Conservation (phyloP, 2,888 invertebrate species). For the Laothoe populi region DNA sequence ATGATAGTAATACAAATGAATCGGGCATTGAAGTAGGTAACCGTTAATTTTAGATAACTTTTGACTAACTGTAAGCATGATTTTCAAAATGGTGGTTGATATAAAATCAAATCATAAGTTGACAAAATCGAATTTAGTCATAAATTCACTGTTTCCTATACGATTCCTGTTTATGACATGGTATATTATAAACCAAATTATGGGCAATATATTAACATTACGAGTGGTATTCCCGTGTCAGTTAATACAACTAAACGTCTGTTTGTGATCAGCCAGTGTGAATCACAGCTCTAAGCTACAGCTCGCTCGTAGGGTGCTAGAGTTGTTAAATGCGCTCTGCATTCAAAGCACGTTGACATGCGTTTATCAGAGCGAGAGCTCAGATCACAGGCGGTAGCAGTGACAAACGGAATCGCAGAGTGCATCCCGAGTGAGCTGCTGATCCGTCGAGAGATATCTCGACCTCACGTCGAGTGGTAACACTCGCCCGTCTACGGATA, state of each 20-base stretch:
- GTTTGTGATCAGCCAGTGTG: constrained; percentile 1
- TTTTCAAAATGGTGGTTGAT: too few relatives aligned
- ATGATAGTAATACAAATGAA: too few relatives aligned
- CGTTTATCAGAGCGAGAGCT: constrained; percentile 79
- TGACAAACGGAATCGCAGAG: constrained; percentile 83
- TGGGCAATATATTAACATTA: background rate
- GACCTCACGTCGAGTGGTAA: constrained; percentile 78
- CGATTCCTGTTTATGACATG: background rate
- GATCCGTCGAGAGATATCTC: constrained; percentile 82
- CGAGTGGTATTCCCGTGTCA: background rate
- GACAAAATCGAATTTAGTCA: too few relatives aligned
- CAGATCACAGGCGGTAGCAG: constrained; percentile 72
- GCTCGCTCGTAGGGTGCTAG: constrained; percentile 42
- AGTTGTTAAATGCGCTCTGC: constrained; percentile 65
- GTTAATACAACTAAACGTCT: constrained; percentile 6
- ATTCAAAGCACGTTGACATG: constrained; percentile 79
- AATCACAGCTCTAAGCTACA: constrained; percentile 40
- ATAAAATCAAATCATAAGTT: background rate
- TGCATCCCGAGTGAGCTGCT: constrained; percentile 80
- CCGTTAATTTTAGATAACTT: too few relatives aligned
- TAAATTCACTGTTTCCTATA: background rate
- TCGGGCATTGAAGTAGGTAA: too few relatives aligned
- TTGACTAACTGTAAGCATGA: too few relatives aligned
- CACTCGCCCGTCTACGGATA: constrained; percentile 78
- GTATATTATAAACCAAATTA: background rate